phyloP scores from a whole-genome alignment of 2,888 invertebrate genomes.

The Perizoma affinitatum region DNA sequence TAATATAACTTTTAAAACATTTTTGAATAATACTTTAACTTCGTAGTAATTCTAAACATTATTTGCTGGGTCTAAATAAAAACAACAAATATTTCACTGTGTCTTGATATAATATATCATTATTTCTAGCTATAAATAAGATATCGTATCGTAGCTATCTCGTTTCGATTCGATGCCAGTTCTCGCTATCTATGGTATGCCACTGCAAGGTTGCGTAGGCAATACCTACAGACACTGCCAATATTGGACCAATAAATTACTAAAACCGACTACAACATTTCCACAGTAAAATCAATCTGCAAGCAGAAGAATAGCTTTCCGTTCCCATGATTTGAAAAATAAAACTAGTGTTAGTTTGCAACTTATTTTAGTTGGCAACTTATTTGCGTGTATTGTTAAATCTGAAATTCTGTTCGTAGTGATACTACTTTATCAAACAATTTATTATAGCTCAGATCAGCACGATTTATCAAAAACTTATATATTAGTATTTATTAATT shows the following conservation, averaged over 20 bases:
- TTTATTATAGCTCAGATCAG: no score
- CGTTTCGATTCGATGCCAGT: conserved; percentile 18
- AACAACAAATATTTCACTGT: neutral
- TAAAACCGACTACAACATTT: conserved; percentile 23
- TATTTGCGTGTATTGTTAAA: no score
- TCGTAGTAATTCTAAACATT: no score
- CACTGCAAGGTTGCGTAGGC: conserved; percentile 36
- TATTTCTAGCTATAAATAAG: conserved; percentile 19
- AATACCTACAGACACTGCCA: conserved; percentile 32
- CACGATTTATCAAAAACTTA: no score
- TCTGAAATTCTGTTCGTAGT: no score
- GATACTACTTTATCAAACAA: no score
- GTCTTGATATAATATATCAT: conserved; percentile 12
- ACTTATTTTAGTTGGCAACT: conserved; percentile 10
- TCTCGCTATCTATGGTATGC: conserved; percentile 29
- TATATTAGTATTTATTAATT: no score
- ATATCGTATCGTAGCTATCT: conserved; percentile 9
- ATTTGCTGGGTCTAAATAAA: no score
- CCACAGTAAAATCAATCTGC: conserved; percentile 7
- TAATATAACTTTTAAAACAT: no score
- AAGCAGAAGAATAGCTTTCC: conserved; percentile 31
- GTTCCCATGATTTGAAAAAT: conserved; percentile 24
- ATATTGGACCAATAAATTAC: conserved; percentile 39
- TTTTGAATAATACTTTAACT: no score
- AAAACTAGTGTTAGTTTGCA: conserved; percentile 27